phyloP scores from a whole-genome alignment of 2,797 vertebrate species.

The Urosaurus nigricauda region DNA sequence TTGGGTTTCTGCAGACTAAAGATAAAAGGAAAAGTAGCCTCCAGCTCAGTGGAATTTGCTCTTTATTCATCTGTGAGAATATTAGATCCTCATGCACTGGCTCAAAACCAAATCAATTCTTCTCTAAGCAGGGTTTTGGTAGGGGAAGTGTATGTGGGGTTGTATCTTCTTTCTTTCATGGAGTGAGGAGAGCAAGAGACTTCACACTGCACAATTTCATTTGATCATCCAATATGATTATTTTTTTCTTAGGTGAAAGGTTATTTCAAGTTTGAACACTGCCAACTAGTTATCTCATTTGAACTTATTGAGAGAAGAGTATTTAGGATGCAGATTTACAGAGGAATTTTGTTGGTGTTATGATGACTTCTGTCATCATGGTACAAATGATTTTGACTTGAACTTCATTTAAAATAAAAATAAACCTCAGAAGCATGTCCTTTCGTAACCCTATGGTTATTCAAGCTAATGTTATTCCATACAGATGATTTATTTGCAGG shows the following conservation, averaged over 20 bases:
- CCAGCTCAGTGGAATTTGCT: not conserved
- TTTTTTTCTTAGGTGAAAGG: not conserved
- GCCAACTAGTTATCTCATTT: not conserved
- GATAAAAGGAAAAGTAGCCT: not conserved
- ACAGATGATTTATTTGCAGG: not conserved
- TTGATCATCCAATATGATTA: not conserved
- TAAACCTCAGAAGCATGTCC: no score
- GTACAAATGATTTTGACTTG: not conserved
- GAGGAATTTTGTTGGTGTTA: not conserved
- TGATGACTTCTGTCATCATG: not conserved
- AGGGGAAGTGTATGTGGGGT: not conserved
- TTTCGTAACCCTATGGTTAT: no score
- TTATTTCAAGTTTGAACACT: not conserved
- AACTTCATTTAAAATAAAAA: no score
- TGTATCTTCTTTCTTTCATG: no score
- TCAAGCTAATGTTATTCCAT: not conserved
- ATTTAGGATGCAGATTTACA: not conserved
- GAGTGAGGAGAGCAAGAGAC: no score
- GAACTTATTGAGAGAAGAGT: not conserved
- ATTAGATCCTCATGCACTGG: not conserved
- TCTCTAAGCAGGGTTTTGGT: not conserved
- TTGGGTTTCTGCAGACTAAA: not conserved
- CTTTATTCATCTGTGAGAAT: not conserved
- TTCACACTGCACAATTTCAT: no score
- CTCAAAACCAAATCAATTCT: not conserved